Percentiles rank a stretch among this genome's conserved stretches.
Evolutionary conservation across 2,113 vertebrate genomes (phyloP).

Genomic region (Corythoichthys haematopterus): DNA sequence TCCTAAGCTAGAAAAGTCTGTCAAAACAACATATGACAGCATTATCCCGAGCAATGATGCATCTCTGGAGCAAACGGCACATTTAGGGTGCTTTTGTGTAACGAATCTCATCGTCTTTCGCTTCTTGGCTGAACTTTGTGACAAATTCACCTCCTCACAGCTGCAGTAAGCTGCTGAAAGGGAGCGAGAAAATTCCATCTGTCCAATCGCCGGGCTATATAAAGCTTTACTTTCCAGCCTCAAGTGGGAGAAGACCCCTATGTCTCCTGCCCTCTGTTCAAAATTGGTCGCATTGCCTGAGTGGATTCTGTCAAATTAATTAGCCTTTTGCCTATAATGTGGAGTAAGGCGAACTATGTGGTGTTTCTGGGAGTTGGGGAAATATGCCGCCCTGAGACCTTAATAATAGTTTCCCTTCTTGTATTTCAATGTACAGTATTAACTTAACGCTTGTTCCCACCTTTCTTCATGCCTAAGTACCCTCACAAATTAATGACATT

Average conservation of each 20-base stretch:
- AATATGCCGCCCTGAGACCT: slow-evolving; percentile 42
- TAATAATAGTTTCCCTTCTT: slow-evolving; percentile 36
- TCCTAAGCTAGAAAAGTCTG: slow-evolving; percentile 50
- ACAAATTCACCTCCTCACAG: not conserved
- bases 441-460: slow-evolving; percentile 43
- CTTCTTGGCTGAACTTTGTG: slow-evolving; percentile 21
- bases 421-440: slow-evolving; percentile 40
- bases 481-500: slow-evolving; percentile 62
- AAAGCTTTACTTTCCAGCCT: slow-evolving; percentile 26
- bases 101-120: slow-evolving; percentile 18
- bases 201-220: slow-evolving; percentile 34
- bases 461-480: slow-evolving; percentile 49
- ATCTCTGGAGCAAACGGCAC: slow-evolving; percentile 29
- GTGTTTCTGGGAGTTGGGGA: slow-evolving; percentile 13
- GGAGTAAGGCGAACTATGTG: slow-evolving; percentile 19
- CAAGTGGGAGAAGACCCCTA: slow-evolving; percentile 6
- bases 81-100: slow-evolving; percentile 36
- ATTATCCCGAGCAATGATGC: slow-evolving; percentile 63
- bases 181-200: slow-evolving; percentile 20
- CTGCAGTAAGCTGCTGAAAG: slow-evolving; percentile 2
- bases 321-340: slow-evolving; percentile 46
- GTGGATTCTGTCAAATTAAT: slow-evolving; percentile 54
- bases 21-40: slow-evolving; percentile 63
- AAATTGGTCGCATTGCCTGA: slow-evolving; percentile 18
- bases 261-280: slow-evolving; percentile 6